A percentile compares a stretch with the other conserved stretches of the same genome.
These are phyloP conservation scores for Microplitis deprimator DNA, from an alignment of 2,888 invertebrate genomes.

Conservation along the genomic window DNA sequence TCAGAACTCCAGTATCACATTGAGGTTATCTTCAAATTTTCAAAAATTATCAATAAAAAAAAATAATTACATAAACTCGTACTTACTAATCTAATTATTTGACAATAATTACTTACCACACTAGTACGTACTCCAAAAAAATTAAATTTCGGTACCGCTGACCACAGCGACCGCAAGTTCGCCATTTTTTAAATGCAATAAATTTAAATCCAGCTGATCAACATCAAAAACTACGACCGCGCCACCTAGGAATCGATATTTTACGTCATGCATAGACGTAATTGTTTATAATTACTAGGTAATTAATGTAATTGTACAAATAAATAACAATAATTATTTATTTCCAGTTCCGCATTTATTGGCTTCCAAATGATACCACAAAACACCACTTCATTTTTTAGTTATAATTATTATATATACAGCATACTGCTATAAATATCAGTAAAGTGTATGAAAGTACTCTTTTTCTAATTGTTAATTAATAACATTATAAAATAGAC, in stretches of 20 bases:
- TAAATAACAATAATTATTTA: slow-evolving; percentile 43
- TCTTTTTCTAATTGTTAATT: background rate
- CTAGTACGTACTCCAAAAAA: background rate
- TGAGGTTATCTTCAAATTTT: no score
- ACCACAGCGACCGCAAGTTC: background rate
- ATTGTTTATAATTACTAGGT: no score
- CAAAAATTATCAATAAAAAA: no score
- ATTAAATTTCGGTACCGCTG: background rate
- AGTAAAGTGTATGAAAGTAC: slow-evolving; percentile 7
- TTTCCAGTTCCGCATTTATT: slow-evolving; percentile 32
- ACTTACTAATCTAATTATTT: no score
- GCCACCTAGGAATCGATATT: no score
- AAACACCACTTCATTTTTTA: slow-evolving; percentile 11
- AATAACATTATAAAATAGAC: slow-evolving; percentile 18
- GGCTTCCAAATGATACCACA: slow-evolving; percentile 7
- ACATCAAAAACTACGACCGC: background rate
- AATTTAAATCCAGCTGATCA: background rate
- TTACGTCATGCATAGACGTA: no score
- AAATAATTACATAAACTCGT: no score
- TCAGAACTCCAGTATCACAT: background rate
- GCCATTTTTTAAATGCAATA: background rate
- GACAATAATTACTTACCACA: background rate
- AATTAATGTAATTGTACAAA: background rate
- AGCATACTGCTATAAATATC: slow-evolving; percentile 30
- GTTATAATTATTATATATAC: slow-evolving; percentile 22